Percentiles rank a stretch among this genome's conserved stretches.
These are phyloP conservation scores for Neria commutata DNA, from an alignment of 2,888 invertebrate genomes.

Conservation along the genomic window DNA sequence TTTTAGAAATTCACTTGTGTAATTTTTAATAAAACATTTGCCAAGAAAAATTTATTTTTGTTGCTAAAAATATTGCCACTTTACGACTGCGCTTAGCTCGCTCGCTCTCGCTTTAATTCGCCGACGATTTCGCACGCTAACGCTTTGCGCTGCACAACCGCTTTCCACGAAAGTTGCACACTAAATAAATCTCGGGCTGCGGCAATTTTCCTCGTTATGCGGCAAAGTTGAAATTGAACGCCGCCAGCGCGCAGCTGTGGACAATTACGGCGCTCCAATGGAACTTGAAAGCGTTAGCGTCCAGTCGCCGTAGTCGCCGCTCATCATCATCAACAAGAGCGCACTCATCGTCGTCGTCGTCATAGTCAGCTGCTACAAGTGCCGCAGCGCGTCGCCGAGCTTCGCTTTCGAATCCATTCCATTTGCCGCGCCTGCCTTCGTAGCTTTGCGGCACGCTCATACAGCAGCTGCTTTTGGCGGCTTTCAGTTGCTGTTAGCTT, in stretches of 20 bases:
- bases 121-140: slow-evolving; percentile 22
- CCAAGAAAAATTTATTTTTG: no score
- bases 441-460: slow-evolving; percentile 11
- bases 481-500: background rate
- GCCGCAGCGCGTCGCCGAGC: no score
- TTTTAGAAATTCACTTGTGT: no score
- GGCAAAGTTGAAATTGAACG: background rate
- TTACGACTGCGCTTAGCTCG: background rate
- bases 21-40: no score
- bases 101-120: background rate
- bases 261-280: no score
- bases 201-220: slow-evolving; percentile 36
- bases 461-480: slow-evolving; percentile 19
- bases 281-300: no score
- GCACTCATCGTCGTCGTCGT: slow-evolving; percentile 11
- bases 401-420: background rate
- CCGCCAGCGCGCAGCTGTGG: no score
- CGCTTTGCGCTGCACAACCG: slow-evolving; percentile 46
- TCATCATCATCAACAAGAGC: no score
- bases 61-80: no score
- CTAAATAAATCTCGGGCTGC: slow-evolving; percentile 56
- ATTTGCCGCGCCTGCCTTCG: background rate
- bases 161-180: slow-evolving; percentile 56
- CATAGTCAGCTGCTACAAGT: slow-evolving; percentile 11
- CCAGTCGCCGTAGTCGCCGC: slow-evolving; percentile 11